A percentile compares a stretch with the other conserved stretches of the same genome.
These are phyloP conservation scores for Cyprinodon tularosa DNA, from an alignment of 2,113 vertebrate species.

Conservation along the genomic window DNA sequence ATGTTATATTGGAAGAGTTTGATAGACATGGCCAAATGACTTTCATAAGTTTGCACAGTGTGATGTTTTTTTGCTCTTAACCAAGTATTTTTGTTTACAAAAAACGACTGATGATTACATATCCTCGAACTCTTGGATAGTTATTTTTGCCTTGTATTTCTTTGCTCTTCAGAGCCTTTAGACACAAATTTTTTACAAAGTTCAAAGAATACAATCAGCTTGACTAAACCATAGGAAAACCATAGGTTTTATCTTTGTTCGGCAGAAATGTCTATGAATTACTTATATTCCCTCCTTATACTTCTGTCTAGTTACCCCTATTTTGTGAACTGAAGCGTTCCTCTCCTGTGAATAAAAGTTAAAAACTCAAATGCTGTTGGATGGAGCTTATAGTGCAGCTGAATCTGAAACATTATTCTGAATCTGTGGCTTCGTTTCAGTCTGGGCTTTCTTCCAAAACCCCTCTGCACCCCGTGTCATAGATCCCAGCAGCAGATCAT, in stretches of 20 bases:
- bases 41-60: no score
- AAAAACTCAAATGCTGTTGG: neutral
- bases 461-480: constrained; percentile 43
- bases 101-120: no score
- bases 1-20: no score
- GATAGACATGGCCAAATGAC: no score
- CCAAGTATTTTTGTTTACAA: no score
- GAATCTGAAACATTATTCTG: constrained; percentile 22
- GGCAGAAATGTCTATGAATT: neutral
- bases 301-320: neutral
- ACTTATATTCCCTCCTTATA: neutral
- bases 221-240: no score
- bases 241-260: neutral
- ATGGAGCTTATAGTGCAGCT: constrained; percentile 1
- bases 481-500: constrained; percentile 64
- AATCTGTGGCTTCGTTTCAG: constrained; percentile 45
- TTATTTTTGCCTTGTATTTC: neutral
- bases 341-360: neutral
- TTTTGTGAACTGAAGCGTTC: neutral
- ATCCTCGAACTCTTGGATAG: neutral
- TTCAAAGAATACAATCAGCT: neutral
- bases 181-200: neutral
- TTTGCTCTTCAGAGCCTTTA: neutral
- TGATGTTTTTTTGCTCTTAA: no score
- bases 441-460: constrained; percentile 52